Base-by-base conservation (phyloP, 1,140 invertebrate species). In the Drosophila kikkawai region DNA sequence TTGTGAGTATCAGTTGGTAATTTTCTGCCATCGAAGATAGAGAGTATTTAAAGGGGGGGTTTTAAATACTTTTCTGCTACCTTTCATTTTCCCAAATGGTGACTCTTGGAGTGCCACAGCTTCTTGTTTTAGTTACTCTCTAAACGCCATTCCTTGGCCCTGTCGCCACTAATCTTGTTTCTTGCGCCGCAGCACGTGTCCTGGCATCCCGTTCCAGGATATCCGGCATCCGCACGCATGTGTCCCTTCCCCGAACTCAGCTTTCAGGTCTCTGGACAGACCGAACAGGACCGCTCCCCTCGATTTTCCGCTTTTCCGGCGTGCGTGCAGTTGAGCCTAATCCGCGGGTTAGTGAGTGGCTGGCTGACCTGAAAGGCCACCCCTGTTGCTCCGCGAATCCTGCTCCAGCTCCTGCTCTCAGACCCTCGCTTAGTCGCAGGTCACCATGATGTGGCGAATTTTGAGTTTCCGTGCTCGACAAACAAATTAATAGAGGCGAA, bases 241-340 rank as follows among this genome's bases (percentile, higher is more conserved):
- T 34, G 6, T 22, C 36, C 34, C 19, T 22, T 17, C 26, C 53
- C 53, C 55, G 53, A 53, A 39, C 51, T 63, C 36, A 44, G 22
- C n/a, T 22, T 41, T 39, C 26, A 26, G 29, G 39, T 17, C 13
- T 48, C 34, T 48, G 22, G 22, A 48, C 13, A 8, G 22, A 32
- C 29, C 15, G 22, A 7, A 26, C 45, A 0, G 34, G 32, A 32
- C 41, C 13, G 3, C 44, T 36, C 37, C 39, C 39, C 37, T n/a
- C 41, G 39, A 17, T 53, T 47, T 48, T 61, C 19, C 41, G 51
- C 63, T 79, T 75, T 78, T 75, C 41, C 64, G 39, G 80, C 47
- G 47, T 87, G 83, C 83, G 83, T 87, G 83, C 85, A 87, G 73
- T 80, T 84, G 68, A 44, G 80, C 60, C 84, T 87, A 87, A 87